Evolutionary conservation across 2,113 vertebrate species (phyloP), one percentile per base, ranked within the genome.

Genomic region (Neogobius melanostomus): DNA sequence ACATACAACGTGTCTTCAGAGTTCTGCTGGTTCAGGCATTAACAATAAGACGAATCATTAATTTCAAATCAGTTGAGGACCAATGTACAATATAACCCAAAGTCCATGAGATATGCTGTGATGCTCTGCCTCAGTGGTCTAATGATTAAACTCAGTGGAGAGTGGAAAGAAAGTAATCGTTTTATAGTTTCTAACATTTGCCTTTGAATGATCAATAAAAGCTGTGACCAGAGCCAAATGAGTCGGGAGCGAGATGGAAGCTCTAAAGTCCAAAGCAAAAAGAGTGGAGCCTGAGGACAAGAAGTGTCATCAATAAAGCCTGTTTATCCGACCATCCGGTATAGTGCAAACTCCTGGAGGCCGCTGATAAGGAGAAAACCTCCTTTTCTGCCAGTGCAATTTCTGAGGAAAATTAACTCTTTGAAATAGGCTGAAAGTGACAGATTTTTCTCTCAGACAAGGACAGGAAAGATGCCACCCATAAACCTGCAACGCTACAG

Each of bases 331-430:
- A 81, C 56, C 46, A 51, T 52, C 28, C 28, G 60, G 28, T 61
- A 43, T 65, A 68, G 53, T 42, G 73, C 62, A n/a, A 68, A 72
- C 84, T 82, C 77, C 79, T 85, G 86, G 64, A 85, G 81, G 67
- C 12, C 50, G 16, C 60, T 16, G 82, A 90, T 86, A 90, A 87
- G 75, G 72, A 11, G 7, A 56, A 61, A 43, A 61, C 54, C 47
- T 73, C 60, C 85, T 67, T 69, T 15, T 11, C 42, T 79, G 52
- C 28, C 28, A 36, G 28, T 36, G 28, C 28, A 36, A 36, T 36
- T 36, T 36, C 28, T 2, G 28, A 36, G 28, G 28, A 36, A 36
- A 36, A 36, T 36, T 36, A 36, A 36, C 28, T 36, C 28, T 36
- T 3, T 36, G 28, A 3, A 36, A 36, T 5, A 36, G 28, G 28